phyloP scores from a whole-genome alignment of 2,113 vertebrate genomes.

The Lota lota region DNA sequence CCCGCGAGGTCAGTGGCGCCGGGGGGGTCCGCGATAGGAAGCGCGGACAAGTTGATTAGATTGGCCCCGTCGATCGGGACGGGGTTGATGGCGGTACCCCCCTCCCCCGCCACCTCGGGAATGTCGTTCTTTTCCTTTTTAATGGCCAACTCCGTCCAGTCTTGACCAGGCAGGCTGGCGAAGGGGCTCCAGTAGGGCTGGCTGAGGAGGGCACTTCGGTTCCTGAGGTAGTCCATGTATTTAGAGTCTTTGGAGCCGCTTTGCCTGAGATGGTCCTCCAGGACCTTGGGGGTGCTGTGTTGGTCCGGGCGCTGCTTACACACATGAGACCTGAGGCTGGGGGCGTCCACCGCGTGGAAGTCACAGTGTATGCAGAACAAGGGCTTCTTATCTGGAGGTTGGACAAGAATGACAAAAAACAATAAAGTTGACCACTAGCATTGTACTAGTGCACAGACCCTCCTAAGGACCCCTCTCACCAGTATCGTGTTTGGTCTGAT shows the following conservation, averaged over 20 bases:
- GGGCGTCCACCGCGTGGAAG: constrained; percentile 70
- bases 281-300: constrained; percentile 17
- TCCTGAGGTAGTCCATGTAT: constrained; percentile 68
- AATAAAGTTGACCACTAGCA: too few relatives aligned
- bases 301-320: constrained; percentile 54
- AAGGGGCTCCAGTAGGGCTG: constrained; percentile 67
- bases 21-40: constrained; percentile 10
- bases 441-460: too few relatives aligned
- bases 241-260: constrained; percentile 67
- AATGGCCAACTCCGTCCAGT: constrained; percentile 36
- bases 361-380: constrained; percentile 73
- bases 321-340: constrained; percentile 64
- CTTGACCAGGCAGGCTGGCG: constrained; percentile 37
- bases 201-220: constrained; percentile 75
- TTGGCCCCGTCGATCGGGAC: constrained; percentile 18
- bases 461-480: too few relatives aligned
- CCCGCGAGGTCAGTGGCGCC: constrained; percentile 26
- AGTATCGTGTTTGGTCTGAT: too few relatives aligned
- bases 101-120: constrained; percentile 40
- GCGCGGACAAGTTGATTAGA: constrained; percentile 63
- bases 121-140: constrained; percentile 35
- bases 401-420: too few relatives aligned
- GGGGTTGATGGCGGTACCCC: not conserved
- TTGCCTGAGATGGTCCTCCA: constrained; percentile 40
- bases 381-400: constrained; percentile 78